Evolutionary conservation across 1,140 invertebrate species (phyloP).

Genomic region (Listronotus oregonensis): DNA sequence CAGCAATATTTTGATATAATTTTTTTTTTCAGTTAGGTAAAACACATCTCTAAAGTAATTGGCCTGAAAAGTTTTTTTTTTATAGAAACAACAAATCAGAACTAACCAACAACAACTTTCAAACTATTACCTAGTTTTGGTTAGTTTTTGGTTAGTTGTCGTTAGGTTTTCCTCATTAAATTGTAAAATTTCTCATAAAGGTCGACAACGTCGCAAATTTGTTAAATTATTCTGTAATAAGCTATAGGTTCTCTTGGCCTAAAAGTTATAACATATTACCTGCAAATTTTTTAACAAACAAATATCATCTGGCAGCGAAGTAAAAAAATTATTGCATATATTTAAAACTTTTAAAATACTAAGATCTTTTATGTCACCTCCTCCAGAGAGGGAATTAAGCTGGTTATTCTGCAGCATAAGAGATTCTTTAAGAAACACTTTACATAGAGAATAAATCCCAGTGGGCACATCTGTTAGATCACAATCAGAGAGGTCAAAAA

Average conservation of each 20-base stretch:
- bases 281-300: conserved; percentile 65
- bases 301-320: conserved; percentile 65
- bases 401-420: conserved; percentile 71
- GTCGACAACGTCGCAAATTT: too few relatives aligned
- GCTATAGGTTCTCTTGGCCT: neutral
- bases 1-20: too few relatives aligned
- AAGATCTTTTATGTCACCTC: conserved; percentile 72
- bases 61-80: too few relatives aligned
- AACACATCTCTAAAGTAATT: too few relatives aligned
- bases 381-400: conserved; percentile 69
- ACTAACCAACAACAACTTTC: too few relatives aligned
- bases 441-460: conserved; percentile 77
- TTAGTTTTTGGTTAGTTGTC: too few relatives aligned
- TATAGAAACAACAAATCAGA: too few relatives aligned
- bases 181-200: too few relatives aligned
- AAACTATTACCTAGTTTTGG: too few relatives aligned
- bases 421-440: conserved; percentile 75
- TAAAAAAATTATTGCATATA: conserved; percentile 73
- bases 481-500: conserved; percentile 77
- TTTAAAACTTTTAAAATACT: conserved; percentile 71
- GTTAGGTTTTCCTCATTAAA: too few relatives aligned
- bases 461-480: conserved; percentile 69
- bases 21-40: too few relatives aligned
- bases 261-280: conserved; percentile 48
- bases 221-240: too few relatives aligned